Conservation (phyloP, 2,888 invertebrate genomes). For the Syritta pipiens region DNA sequence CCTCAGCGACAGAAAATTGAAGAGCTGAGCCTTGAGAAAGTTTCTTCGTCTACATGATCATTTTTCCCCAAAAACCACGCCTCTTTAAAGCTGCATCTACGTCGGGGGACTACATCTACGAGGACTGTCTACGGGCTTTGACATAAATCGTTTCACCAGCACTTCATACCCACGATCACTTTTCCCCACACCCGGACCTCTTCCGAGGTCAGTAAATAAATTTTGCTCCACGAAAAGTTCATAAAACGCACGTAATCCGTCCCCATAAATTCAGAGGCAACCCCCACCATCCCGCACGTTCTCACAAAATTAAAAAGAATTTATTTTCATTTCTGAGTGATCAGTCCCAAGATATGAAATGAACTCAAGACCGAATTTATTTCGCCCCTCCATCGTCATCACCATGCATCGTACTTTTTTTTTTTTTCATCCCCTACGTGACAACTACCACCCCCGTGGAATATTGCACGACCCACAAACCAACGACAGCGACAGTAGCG, state of each 20-base stretch:
- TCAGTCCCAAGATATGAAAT: conserved; percentile 15
- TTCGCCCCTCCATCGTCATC: conserved; percentile 23
- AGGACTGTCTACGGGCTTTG: too few relatives aligned
- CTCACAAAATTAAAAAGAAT: conserved; percentile 1
- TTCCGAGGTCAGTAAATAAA: not conserved
- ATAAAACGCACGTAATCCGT: not conserved
- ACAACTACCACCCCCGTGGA: conserved; percentile 31
- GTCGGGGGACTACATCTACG: too few relatives aligned
- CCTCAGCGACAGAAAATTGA: too few relatives aligned
- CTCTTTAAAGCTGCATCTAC: too few relatives aligned
- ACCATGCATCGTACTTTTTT: conserved; percentile 6
- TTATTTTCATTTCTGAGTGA: conserved; percentile 20
- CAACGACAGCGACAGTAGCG: not conserved
- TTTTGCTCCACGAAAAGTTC: not conserved
- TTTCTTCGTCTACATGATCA: too few relatives aligned
- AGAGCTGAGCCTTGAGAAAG: too few relatives aligned
- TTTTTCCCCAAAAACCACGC: too few relatives aligned
- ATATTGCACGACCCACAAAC: not conserved
- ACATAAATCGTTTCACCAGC: too few relatives aligned
- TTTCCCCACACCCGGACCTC: too few relatives aligned
- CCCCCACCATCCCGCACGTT: not conserved
- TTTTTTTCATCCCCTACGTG: too few relatives aligned
- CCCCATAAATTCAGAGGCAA: conserved; percentile 9
- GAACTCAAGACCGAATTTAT: conserved; percentile 17
- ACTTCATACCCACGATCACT: too few relatives aligned